Conservation (phyloP, 2,888 invertebrate species). For the Adelphocoris suturalis region DNA sequence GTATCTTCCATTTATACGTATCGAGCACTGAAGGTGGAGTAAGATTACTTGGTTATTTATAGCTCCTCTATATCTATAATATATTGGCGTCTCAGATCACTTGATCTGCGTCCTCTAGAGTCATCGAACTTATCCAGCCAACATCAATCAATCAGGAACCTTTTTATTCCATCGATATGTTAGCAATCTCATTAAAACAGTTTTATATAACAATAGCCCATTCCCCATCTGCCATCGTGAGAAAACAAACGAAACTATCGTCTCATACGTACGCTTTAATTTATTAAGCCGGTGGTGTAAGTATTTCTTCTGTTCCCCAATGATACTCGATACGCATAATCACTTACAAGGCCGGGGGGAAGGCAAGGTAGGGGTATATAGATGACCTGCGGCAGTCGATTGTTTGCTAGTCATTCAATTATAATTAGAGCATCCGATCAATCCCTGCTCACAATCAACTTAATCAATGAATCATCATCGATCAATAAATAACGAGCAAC, state of each 20-base stretch:
- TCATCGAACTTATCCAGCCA: too few species aligned
- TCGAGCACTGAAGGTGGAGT: too few species aligned
- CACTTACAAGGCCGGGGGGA: not conserved
- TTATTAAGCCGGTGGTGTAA: not conserved
- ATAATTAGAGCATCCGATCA: slow-evolving; percentile 25
- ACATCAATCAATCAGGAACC: too few species aligned
- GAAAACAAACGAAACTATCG: not conserved
- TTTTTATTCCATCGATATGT: too few species aligned
- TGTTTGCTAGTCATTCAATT: slow-evolving; percentile 43
- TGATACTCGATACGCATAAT: not conserved
- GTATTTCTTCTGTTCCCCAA: not conserved
- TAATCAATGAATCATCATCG: slow-evolving; percentile 42
- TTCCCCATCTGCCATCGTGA: not conserved
- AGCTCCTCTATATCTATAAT: too few species aligned
- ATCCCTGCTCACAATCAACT: slow-evolving; percentile 44
- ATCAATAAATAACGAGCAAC: slow-evolving; percentile 38
- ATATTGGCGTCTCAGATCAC: too few species aligned
- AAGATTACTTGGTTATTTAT: too few species aligned
- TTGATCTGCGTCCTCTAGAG: too few species aligned
- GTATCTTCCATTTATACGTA: too few species aligned
- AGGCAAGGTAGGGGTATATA: not conserved
- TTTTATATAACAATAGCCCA: too few species aligned
- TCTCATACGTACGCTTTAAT: not conserved
- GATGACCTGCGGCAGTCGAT: not conserved
- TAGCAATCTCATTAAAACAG: too few species aligned